phyloP scores from a whole-genome alignment of 1,140 invertebrate species.

The Pararge aegeria region DNA sequence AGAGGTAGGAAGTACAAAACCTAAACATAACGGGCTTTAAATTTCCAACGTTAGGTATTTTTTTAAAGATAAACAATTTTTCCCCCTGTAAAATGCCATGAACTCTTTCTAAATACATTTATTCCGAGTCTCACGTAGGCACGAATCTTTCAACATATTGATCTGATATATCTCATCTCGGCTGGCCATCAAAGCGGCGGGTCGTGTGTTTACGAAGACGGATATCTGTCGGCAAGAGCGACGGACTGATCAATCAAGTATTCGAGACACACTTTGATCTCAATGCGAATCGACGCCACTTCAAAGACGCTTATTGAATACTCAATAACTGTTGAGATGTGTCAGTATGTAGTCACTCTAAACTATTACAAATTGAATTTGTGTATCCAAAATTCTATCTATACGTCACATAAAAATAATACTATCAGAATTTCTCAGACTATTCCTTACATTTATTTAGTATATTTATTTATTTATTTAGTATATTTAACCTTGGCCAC shows the following conservation, averaged over 20 bases:
- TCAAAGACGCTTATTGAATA: slow-evolving; percentile 12
- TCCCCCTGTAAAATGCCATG: too few relatives aligned
- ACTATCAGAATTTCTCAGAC: too few relatives aligned
- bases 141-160: neutral
- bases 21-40: too few relatives aligned
- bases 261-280: slow-evolving; percentile 16
- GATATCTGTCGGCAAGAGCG: slow-evolving; percentile 18
- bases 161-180: neutral
- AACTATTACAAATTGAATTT: neutral
- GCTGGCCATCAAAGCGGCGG: neutral
- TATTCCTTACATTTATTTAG: too few relatives aligned
- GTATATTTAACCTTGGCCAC: too few relatives aligned
- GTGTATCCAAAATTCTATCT: neutral
- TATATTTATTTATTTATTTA: too few relatives aligned
- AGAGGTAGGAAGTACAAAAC: too few relatives aligned
- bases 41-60: too few relatives aligned
- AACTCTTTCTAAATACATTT: neutral
- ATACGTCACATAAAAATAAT: too few relatives aligned
- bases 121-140: neutral
- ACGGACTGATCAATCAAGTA: slow-evolving; percentile 10
- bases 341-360: neutral
- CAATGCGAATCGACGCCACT: slow-evolving; percentile 14
- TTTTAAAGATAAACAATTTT: too few relatives aligned
- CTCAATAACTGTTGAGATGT: slow-evolving; percentile 14
- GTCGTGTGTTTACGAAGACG: slow-evolving; percentile 3